Base-by-base conservation (phyloP, 2,888 invertebrate species). In the Fabriciana adippe region DNA sequence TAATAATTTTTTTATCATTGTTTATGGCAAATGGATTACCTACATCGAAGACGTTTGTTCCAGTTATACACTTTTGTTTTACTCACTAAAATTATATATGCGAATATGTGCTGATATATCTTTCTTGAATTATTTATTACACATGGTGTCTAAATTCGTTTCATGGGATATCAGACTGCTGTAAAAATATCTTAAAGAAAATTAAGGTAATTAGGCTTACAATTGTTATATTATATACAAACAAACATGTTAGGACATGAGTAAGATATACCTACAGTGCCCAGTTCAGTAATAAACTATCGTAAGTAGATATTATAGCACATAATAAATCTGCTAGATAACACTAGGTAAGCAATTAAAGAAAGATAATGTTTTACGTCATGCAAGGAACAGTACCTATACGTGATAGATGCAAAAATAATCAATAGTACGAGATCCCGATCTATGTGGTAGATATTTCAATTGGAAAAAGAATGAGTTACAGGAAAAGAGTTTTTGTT, bases 21-120 rank as follows among this genome's bases (percentile, higher is more conserved):
- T 64, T 53, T 60, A 64, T 55, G 41, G 57, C 61, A 62, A 70
- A 67, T 50, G 60, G 84, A 86, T 88, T 91, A 92, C 92, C 92
- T 89, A 91, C 91, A 86, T 82, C 89, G 87, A 86, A 77, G 90
- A 72, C 79, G 78, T 81, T 82, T 87, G 87, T 76, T 79, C 86
- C 75, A 87, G 73, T 82, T 87, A 76, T 76, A 70, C 67, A 72
- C 75, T 77, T 75, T 74, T 74, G 15, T 16, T 16, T 41, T 16
- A 4, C 13, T 35, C 8, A 31, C 31, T 15, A 15, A 55, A 11
- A 55, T n/a, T n/a, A 31, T 55, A 35, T n/a, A 16, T 11, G 0
- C 1, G 16, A 11, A 16, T 6, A 15, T n/a, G 31, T 13, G 13
- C 13, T 5, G 3, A 16, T 4, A 6, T 13, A 35, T 51, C 51